Conservation (phyloP, 2,113 vertebrate genomes). For the Muscicapa adusta region DNA sequence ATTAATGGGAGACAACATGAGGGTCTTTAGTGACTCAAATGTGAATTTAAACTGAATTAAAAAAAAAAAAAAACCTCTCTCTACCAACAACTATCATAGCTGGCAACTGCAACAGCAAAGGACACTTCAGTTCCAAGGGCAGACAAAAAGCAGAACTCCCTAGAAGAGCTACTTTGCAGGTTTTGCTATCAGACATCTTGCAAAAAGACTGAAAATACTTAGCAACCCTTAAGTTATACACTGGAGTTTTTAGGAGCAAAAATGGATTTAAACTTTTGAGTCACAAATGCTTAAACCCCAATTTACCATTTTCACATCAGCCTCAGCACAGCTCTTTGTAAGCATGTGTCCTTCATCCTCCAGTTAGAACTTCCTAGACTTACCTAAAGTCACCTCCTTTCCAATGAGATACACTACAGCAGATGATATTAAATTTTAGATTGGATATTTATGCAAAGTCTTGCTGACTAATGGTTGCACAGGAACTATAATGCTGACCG, state of each 20-base stretch:
- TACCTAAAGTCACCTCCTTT: background rate
- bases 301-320: background rate
- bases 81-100: background rate
- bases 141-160: background rate
- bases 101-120: background rate
- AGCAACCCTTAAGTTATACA: background rate
- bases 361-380: background rate
- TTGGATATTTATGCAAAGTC: background rate
- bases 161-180: background rate
- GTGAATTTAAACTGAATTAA: background rate
- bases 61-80: background rate
- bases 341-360: background rate
- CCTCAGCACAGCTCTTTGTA: background rate
- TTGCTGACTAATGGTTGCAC: background rate
- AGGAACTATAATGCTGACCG: background rate
- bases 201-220: background rate
- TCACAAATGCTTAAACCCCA: background rate
- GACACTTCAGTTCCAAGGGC: background rate
- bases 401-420: background rate
- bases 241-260: background rate
- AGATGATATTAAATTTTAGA: background rate
- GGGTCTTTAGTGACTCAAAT: background rate
- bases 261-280: background rate
- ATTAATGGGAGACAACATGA: background rate
- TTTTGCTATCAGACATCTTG: background rate